A percentile compares a stretch with the other conserved stretches of the same genome.
These are phyloP conservation scores for Timema cristinae DNA, from an alignment of 2,888 invertebrate species.

Conservation along the genomic window DNA sequence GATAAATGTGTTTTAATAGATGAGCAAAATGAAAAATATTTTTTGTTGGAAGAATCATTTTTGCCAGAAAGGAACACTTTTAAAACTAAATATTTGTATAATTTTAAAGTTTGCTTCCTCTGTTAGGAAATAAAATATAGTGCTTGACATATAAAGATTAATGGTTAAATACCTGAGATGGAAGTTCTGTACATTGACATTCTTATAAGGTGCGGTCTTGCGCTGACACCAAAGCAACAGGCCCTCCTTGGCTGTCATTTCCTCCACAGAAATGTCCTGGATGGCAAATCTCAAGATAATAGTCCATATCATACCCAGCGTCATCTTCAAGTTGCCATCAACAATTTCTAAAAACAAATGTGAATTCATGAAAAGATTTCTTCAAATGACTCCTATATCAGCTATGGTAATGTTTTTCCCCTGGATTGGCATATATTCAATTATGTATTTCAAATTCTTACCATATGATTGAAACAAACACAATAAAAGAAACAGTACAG, in stretches of 20 bases:
- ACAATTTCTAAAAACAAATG: slow-evolving; percentile 78
- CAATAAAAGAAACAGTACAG: not conserved
- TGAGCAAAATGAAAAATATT: not conserved
- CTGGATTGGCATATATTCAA: too few relatives aligned
- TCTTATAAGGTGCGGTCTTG: slow-evolving; percentile 99
- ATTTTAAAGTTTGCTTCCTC: not conserved
- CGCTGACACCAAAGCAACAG: slow-evolving; percentile 99
- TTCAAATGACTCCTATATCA: too few relatives aligned
- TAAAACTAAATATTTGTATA: not conserved
- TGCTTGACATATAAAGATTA: not conserved
- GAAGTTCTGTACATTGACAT: slow-evolving; percentile 99
- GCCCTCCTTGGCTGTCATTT: slow-evolving; percentile 99
- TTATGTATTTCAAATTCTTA: not conserved
- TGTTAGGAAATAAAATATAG: not conserved
- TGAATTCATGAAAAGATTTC: too few relatives aligned
- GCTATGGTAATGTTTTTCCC: too few relatives aligned
- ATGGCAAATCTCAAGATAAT: slow-evolving; percentile 99
- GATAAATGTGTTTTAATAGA: not conserved
- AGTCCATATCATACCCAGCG: slow-evolving; percentile 99
- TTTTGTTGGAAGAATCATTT: not conserved
- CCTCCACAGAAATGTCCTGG: slow-evolving; percentile 99
- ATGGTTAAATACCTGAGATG: slow-evolving; percentile 63
- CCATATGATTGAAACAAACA: not conserved
- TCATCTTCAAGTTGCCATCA: slow-evolving; percentile 99
- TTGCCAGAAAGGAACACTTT: not conserved